Evolutionary conservation across 2,888 invertebrate genomes (phyloP), one percentile per base, ranked within the genome.

Genomic region (Drosophila atripex): DNA sequence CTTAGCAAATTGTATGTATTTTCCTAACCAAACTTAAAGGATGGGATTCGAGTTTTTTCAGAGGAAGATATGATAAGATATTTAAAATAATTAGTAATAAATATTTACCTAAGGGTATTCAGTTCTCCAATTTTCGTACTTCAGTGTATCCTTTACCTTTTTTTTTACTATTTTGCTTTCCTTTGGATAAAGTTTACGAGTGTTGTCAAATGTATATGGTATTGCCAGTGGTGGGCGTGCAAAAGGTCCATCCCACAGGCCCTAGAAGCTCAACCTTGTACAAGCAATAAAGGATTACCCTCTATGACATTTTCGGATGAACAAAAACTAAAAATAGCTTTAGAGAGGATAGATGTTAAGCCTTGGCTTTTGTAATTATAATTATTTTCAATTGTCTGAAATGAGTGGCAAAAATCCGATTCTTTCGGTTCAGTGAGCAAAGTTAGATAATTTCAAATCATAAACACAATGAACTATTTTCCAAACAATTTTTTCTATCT

Each of bases 251-350:
- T 52, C n/a, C 38, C 35, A 3, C 38, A 39, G 38, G 16, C 46
- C 56, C 71, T 66, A 78, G 71, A 68, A 66, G 52, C 72, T 63
- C 63, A 54, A 53, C 66, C 61, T 58, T 61, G 76, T 53, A 71
- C 86, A 83, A 46, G 74, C 80, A 78, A 80, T 78, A 80, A 71
- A 45, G 69, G 58, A 25, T 45, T 43, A 43, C 47, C 43, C 28
- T 75, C 65, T 85, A 65, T 68, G 25, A 35, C 45, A 68, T 23
- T 47, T 51, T 41, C 39, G 38, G 45, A 16, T 39, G 23, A 11
- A 16, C 18, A 12, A 18, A 25, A 39, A 23, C 14, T 41, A 41
- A 41, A 41, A 41, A 41, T 16, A 35, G 35, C 7, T 35, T 12
- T 9, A 14, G n/a, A 14, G n/a, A 18, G 32, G n/a, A 1, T 1